phyloP scores from a whole-genome alignment of 2,888 invertebrate genomes.

The Tiphia femorata region DNA sequence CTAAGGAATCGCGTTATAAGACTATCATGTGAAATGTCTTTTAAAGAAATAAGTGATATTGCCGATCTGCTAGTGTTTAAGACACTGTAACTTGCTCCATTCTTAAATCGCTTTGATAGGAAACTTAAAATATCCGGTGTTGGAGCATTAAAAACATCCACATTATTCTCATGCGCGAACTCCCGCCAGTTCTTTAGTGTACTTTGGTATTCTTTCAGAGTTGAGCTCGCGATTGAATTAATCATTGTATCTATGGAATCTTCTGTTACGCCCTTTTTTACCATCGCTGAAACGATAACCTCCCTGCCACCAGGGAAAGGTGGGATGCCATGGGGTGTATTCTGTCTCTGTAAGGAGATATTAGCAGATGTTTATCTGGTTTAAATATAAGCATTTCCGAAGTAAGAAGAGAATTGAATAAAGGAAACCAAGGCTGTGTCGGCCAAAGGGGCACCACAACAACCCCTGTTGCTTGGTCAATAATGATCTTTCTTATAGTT shows the following conservation, averaged over 20 bases:
- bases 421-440: too few relatives aligned
- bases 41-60: conserved; percentile 6
- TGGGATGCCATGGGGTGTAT: conserved; percentile 27
- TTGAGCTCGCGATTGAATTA: conserved; percentile 6
- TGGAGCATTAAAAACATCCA: not conserved
- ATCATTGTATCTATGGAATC: not conserved
- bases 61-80: conserved; percentile 13
- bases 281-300: conserved; percentile 26
- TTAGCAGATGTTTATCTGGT: conserved; percentile 15
- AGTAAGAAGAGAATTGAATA: too few relatives aligned
- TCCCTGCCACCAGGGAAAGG: conserved; percentile 34
- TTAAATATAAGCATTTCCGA: too few relatives aligned
- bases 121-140: conserved; percentile 1
- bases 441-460: conserved; percentile 31
- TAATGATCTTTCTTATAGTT: conserved; percentile 29
- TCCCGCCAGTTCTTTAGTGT: too few relatives aligned
- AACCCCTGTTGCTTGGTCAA: conserved; percentile 24
- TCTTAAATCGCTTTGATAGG: not conserved
- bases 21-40: conserved; percentile 5
- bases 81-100: conserved; percentile 3
- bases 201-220: conserved; percentile 16
- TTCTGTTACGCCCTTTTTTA: conserved; percentile 16
- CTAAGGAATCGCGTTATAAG: conserved; percentile 10
- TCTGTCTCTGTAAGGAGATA: conserved; percentile 31
- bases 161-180: not conserved